Evolutionary conservation across 2,113 vertebrate species (phyloP).

Genomic region (Cyanoderma ruficeps): DNA sequence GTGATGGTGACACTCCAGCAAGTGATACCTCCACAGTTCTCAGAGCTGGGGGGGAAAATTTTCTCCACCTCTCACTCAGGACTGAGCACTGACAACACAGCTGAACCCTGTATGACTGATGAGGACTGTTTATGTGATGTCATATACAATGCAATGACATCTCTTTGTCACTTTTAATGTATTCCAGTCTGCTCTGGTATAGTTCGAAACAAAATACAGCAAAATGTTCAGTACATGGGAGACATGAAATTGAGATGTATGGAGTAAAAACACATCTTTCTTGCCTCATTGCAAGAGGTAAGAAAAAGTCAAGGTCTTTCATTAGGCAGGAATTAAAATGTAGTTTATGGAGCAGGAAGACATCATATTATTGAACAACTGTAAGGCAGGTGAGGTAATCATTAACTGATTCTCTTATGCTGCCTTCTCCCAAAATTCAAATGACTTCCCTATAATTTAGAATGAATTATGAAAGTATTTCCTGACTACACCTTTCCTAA

Average conservation of each 20-base stretch:
- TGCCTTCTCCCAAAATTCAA: neutral
- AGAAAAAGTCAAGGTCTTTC: neutral
- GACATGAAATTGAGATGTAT: neutral
- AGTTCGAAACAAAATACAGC: neutral
- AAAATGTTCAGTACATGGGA: neutral
- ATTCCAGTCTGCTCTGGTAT: neutral
- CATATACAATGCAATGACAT: neutral
- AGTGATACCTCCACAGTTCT: neutral
- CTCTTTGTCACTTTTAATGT: neutral
- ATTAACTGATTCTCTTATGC: neutral
- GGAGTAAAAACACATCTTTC: neutral
- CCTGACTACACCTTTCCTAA: neutral
- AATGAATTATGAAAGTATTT: conserved; percentile 4
- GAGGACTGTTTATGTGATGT: neutral
- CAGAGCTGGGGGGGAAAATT: neutral
- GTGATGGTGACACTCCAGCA: neutral
- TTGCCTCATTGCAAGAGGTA: neutral
- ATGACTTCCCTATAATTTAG: neutral
- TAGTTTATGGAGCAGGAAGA: conserved; percentile 3
- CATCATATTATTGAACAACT: neutral
- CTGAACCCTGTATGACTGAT: neutral
- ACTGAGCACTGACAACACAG: neutral
- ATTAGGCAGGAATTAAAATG: conserved; percentile 8
- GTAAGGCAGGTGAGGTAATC: conserved; percentile 13
- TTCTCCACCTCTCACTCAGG: neutral